phyloP scores from a whole-genome alignment of 2,888 invertebrate genomes.

The Anorthoa munda region DNA sequence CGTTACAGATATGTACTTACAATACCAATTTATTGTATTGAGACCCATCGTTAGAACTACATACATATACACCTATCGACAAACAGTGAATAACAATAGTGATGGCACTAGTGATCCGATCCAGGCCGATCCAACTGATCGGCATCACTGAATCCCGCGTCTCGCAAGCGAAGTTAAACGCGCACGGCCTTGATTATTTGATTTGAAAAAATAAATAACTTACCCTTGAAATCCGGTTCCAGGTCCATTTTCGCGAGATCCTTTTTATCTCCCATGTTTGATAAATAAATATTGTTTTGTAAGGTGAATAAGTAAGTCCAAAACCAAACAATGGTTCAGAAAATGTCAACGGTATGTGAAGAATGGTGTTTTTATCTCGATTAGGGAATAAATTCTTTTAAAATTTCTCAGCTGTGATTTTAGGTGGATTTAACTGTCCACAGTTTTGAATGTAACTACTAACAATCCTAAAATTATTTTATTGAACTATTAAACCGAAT shows the following conservation, averaged over 20 bases:
- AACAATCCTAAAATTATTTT: background rate
- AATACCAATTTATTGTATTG: too few species aligned
- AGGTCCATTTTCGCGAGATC: background rate
- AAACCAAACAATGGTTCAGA: background rate
- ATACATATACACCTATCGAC: background rate
- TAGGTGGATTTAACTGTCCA: background rate
- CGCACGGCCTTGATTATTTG: background rate
- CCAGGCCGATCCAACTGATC: too few species aligned
- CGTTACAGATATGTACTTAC: too few species aligned
- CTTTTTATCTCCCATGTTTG: constrained; percentile 22
- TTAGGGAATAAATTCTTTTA: background rate
- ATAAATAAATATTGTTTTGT: background rate
- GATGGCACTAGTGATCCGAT: background rate
- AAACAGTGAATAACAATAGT: background rate
- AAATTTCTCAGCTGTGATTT: too few species aligned
- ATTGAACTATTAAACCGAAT: background rate
- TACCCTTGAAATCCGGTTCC: constrained; percentile 36
- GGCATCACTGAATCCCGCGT: background rate
- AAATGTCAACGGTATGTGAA: background rate
- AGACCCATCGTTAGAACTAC: too few species aligned
- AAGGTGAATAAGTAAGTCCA: background rate
- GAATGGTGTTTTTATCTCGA: too few species aligned
- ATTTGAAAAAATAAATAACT: background rate
- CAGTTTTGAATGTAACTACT: background rate
- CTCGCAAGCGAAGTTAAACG: background rate